Conservation (phyloP, 2,113 vertebrate genomes). For the Canis aureus region DNA sequence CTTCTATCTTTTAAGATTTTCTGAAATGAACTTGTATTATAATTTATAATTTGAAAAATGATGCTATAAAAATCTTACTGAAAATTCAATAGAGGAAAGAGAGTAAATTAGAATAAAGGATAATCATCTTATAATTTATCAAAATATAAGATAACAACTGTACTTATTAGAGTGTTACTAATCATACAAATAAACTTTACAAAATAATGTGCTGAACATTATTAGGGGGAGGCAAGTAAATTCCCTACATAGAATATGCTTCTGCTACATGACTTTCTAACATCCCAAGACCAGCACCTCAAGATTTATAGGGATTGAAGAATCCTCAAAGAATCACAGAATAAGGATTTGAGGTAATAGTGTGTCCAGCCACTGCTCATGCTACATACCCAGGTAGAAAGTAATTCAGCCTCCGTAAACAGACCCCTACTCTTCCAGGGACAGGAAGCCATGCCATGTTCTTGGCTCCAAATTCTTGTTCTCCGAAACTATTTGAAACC, state of each 20-base stretch:
- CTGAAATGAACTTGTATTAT: not conserved
- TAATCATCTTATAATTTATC: not conserved
- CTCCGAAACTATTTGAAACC: not conserved
- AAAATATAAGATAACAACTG: not conserved
- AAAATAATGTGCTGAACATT: not conserved
- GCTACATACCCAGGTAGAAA: not conserved
- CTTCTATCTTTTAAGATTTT: conserved; percentile 35
- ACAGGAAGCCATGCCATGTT: not conserved
- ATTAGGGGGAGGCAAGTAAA: not conserved
- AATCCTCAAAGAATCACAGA: not conserved
- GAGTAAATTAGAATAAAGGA: not conserved
- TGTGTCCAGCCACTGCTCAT: not conserved
- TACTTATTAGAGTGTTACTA: not conserved
- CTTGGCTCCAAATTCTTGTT: not conserved
- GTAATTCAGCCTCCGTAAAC: not conserved
- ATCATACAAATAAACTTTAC: not conserved
- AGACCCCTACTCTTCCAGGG: not conserved
- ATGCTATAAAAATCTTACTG: not conserved
- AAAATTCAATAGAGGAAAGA: not conserved
- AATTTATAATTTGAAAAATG: conserved; percentile 12
- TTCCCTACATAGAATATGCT: not conserved
- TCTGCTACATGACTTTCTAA: not conserved
- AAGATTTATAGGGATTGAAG: not conserved
- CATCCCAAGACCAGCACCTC: not conserved
- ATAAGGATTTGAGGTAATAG: no score